Base-by-base conservation (phyloP, 2,888 invertebrate genomes). In the Drosophila kambysellisi region DNA sequence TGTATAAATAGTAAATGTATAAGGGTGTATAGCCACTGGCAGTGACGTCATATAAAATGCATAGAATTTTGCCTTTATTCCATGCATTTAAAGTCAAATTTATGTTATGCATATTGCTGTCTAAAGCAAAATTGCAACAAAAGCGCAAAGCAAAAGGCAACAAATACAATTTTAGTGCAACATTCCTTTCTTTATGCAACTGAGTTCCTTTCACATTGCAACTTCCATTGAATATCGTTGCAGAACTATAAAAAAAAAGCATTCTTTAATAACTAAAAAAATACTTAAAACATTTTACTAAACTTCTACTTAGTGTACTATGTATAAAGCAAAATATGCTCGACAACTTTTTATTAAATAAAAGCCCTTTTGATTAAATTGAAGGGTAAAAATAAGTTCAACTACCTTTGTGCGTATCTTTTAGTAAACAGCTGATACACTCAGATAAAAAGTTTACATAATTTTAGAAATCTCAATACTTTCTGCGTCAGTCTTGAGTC, bases 61-160 rank as follows among this genome's bases (percentile, higher is more conserved):
- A 88, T 88, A 74, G 90, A 88, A 88, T 87, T 83, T 87, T 77
- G 74, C 54, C 64, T 76, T 71, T 79, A 81, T 87, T 81, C 89
- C 70, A 70, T 81, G 84, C 88, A 80, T 87, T 87, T 83, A 75
- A 61, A 81, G 64, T 61, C 68, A 83, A 83, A 83, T 81, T 72
- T 89, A 87, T 89, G 81, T 79, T 89, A 84, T 84, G 88, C 87
- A 86, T 86, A 72, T 57, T 67, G 62, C 70, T 70, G 71, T 59
- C 88, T 70, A 62, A 59, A 51, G 63, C 48, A 53, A 75, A 70
- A 69, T 43, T 50, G 67, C 54, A 54, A 66, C 59, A 57, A 59
- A 66, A 60, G 39, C 11, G 41, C 72, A 62, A 41, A n/a, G n/a
- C 54, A 50, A 53, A 52, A 54, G 30, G 12, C 32, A 62, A 52